A percentile compares a stretch with the other conserved stretches of the same genome.
These are phyloP conservation scores for Mythimna loreyi DNA, from an alignment of 2,888 invertebrate species.

Conservation along the genomic window DNA sequence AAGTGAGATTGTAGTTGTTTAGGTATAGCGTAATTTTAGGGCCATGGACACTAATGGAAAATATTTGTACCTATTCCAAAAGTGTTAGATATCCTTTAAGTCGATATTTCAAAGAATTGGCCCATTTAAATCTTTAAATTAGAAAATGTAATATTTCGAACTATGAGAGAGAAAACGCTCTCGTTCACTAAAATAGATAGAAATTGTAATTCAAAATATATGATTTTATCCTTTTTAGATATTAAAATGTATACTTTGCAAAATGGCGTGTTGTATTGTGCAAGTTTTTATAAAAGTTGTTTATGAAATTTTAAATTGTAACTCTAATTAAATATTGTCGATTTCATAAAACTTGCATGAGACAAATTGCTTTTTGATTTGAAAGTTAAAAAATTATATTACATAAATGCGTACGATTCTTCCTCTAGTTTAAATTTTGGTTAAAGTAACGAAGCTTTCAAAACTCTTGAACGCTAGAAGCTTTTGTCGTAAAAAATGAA, in stretches of 20 bases:
- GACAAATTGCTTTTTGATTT: slow-evolving; percentile 42
- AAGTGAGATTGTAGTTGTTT: slow-evolving; percentile 82
- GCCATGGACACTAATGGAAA: slow-evolving; percentile 45
- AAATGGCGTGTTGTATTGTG: slow-evolving; percentile 48
- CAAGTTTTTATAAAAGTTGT: slow-evolving; percentile 52
- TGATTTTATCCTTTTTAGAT: slow-evolving; percentile 54
- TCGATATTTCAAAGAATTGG: slow-evolving; percentile 50
- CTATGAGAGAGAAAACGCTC: slow-evolving; percentile 75
- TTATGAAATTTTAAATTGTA: slow-evolving; percentile 19
- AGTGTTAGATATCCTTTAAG: slow-evolving; percentile 27
- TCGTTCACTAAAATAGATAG: slow-evolving; percentile 71
- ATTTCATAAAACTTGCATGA: slow-evolving; percentile 54
- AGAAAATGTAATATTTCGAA: slow-evolving; percentile 51
- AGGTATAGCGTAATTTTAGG: slow-evolving; percentile 59
- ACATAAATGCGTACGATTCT: slow-evolving; percentile 40
- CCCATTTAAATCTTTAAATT: slow-evolving; percentile 55
- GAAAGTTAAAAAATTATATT: slow-evolving; percentile 22
- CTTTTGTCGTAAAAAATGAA: slow-evolving; percentile 52
- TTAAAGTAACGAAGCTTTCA: slow-evolving; percentile 48
- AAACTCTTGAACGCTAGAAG: slow-evolving; percentile 53
- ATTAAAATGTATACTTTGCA: slow-evolving; percentile 52
- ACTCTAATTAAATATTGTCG: slow-evolving; percentile 32
- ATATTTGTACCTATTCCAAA: slow-evolving; percentile 42
- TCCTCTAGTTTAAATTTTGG: slow-evolving; percentile 62
- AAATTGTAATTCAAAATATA: slow-evolving; percentile 51